Conservation (phyloP, 2,113 vertebrate genomes). For the Neofelis nebulosa region DNA sequence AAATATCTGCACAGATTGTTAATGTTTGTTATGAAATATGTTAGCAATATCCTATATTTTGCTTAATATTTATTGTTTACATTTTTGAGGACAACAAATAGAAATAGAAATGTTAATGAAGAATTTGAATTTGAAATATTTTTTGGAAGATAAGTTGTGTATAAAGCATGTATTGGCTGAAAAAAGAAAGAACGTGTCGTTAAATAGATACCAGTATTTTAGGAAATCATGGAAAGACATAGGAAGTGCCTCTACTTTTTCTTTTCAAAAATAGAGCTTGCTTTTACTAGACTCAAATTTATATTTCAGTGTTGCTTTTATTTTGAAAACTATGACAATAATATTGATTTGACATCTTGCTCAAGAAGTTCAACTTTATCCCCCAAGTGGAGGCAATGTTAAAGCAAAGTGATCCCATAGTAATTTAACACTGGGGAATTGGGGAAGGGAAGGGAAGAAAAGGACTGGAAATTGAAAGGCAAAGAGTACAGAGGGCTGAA, state of each 20-base stretch:
- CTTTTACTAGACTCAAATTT: neutral
- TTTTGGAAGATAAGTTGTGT: conserved; percentile 24
- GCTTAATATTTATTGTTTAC: conserved; percentile 61
- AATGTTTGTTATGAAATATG: conserved; percentile 66
- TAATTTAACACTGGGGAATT: neutral
- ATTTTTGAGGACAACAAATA: neutral
- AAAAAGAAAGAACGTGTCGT: neutral
- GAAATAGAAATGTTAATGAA: conserved; percentile 48
- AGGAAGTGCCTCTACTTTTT: neutral
- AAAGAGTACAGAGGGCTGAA: neutral
- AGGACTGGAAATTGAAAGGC: neutral
- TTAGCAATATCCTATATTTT: conserved; percentile 63
- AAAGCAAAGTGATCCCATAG: neutral
- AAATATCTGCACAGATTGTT: conserved; percentile 62
- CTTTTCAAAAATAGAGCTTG: neutral
- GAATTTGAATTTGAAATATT: conserved; percentile 50
- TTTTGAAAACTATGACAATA: neutral
- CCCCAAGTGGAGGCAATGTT: neutral
- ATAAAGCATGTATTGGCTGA: neutral
- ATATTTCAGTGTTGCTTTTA: neutral
- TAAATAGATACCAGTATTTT: neutral
- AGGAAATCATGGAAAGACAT: neutral
- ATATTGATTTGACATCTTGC: neutral
- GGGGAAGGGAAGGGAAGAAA: neutral
- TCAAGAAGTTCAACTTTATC: neutral